phyloP scores from a whole-genome alignment of 2,113 vertebrate species.

The Sciurus niger region DNA sequence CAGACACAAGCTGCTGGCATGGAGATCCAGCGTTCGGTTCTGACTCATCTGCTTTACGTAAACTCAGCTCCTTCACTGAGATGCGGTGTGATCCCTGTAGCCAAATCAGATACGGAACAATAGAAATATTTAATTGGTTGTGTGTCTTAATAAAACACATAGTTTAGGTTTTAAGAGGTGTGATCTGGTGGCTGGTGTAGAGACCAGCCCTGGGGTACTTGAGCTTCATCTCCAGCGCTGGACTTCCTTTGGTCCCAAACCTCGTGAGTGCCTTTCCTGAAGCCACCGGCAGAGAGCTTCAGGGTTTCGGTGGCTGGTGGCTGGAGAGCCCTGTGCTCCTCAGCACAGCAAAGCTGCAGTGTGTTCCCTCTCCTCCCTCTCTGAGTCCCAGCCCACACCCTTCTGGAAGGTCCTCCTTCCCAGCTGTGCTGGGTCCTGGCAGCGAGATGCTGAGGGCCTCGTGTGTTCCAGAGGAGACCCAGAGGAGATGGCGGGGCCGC shows the following conservation, averaged over 20 bases:
- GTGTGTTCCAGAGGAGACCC: not conserved
- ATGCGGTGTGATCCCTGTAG: not conserved
- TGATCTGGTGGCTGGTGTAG: not conserved
- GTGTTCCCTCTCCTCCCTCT: fast-evolving
- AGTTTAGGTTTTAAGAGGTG: not conserved
- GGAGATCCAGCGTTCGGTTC: not conserved
- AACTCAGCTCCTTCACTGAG: not conserved
- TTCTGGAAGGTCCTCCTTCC: not conserved
- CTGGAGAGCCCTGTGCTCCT: not conserved
- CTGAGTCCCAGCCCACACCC: not conserved
- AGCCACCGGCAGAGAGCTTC: no score
- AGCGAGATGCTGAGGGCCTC: not conserved
- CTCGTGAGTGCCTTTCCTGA: not conserved
- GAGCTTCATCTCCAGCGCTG: not conserved
- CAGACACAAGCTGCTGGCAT: not conserved
- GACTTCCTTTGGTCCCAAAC: not conserved
- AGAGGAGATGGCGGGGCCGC: fast-evolving
- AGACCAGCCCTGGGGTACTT: not conserved
- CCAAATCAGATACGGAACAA: not conserved
- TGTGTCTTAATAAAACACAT: not conserved
- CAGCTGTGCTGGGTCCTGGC: not conserved
- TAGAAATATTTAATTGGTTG: not conserved
- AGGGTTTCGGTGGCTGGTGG: not conserved
- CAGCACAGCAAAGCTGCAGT: not conserved
- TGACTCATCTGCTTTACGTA: not conserved